phyloP scores from a whole-genome alignment of 1,140 invertebrate species.

The Acyrthosiphon pisum region DNA sequence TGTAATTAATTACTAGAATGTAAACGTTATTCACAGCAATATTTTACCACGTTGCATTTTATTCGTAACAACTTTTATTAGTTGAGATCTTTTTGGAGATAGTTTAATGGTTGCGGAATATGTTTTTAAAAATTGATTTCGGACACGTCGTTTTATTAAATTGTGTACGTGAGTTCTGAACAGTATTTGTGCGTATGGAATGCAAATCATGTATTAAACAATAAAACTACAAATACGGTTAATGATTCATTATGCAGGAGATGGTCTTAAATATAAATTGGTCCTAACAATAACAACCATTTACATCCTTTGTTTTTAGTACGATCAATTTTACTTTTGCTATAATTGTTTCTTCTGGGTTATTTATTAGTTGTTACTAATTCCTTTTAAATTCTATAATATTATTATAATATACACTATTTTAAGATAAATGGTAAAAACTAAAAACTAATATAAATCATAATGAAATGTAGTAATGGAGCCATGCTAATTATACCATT shows the following conservation, averaged over 20 bases:
- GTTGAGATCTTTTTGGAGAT: neutral
- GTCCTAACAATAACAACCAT: neutral
- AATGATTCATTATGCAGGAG: slow-evolving; percentile 2
- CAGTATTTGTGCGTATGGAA: neutral
- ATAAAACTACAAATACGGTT: slow-evolving; percentile 19
- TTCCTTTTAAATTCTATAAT: neutral
- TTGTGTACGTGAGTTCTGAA: slow-evolving; percentile 30
- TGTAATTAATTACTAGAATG: neutral
- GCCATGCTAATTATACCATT: neutral
- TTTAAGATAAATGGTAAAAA: neutral
- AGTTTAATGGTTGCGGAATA: neutral
- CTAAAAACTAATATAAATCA: neutral
- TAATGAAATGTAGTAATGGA: neutral
- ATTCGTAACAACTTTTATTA: neutral
- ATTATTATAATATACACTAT: neutral
- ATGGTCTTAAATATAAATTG: slow-evolving; percentile 18
- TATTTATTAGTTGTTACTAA: neutral
- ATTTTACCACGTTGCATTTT: neutral
- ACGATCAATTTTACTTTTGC: neutral
- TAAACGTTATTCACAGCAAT: neutral
- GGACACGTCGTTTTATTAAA: slow-evolving; percentile 21
- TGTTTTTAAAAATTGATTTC: slow-evolving; percentile 18
- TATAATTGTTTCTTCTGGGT: neutral
- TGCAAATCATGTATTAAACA: slow-evolving; percentile 35
- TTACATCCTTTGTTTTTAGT: neutral